phyloP scores from a whole-genome alignment of 1,140 invertebrate genomes.

The Bombus superbus region DNA sequence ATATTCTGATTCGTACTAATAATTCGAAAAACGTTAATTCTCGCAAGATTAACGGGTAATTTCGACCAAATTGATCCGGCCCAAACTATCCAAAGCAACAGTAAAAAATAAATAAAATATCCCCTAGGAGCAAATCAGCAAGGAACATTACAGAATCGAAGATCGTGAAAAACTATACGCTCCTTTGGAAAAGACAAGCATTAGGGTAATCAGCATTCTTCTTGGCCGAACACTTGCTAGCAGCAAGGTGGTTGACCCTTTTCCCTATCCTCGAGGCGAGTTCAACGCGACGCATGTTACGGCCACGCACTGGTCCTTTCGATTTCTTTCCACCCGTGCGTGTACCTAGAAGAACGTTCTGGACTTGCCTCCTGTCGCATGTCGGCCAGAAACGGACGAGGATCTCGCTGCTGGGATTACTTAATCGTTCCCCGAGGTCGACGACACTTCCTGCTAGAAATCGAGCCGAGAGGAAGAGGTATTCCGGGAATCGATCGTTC shows the following conservation, averaged over 20 bases:
- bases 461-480: neutral
- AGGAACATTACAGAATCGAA: slow-evolving; percentile 2
- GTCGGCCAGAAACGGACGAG: neutral
- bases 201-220: slow-evolving; percentile 63
- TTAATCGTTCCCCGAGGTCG: slow-evolving; percentile 22
- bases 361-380: slow-evolving; percentile 5
- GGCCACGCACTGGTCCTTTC: slow-evolving; percentile 35
- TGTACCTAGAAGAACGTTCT: slow-evolving; percentile 28
- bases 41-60: too few species aligned
- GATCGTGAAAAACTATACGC: slow-evolving; percentile 31
- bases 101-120: neutral
- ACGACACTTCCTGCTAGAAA: slow-evolving; percentile 32
- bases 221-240: slow-evolving; percentile 48
- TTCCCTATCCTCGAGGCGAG: slow-evolving; percentile 14
- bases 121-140: slow-evolving; percentile 21
- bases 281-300: slow-evolving; percentile 23
- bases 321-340: slow-evolving; percentile 45
- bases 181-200: slow-evolving; percentile 52
- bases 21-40: too few species aligned
- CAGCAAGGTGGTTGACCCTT: slow-evolving; percentile 57
- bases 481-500: slow-evolving; percentile 48
- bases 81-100: too few species aligned
- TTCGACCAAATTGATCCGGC: too few species aligned
- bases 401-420: slow-evolving; percentile 6
- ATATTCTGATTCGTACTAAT: too few species aligned